phyloP scores from a whole-genome alignment of 2,113 vertebrate species.

The Pseudolaguvia tuberculata region DNA sequence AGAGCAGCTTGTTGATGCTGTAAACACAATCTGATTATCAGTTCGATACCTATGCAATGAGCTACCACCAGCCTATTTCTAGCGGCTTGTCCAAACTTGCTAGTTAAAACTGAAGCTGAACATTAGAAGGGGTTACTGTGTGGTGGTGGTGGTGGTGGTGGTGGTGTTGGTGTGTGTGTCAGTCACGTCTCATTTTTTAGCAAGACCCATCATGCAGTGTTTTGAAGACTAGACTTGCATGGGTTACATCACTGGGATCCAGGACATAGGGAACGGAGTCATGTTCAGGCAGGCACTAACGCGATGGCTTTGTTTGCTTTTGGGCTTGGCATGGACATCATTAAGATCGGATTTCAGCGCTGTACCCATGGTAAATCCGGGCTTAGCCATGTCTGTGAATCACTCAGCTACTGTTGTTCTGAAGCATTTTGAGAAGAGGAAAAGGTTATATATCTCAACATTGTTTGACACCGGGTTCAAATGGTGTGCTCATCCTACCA shows the following conservation, averaged over 20 bases:
- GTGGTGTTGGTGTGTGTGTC: no score
- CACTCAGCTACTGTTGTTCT: not conserved
- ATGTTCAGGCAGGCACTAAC: slow-evolving; percentile 32
- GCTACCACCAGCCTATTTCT: no score
- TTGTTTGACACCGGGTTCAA: not conserved
- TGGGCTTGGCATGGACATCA: slow-evolving; percentile 22
- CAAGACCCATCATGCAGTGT: slow-evolving; percentile 37
- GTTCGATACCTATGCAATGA: no score
- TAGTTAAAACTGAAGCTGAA: not conserved
- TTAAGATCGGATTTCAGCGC: slow-evolving; percentile 36
- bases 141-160: no score
- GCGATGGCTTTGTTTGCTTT: slow-evolving; percentile 33
- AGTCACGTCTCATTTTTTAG: not conserved
- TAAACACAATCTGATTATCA: no score
- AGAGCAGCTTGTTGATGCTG: no score
- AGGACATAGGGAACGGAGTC: slow-evolving; percentile 17
- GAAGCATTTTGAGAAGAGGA: not conserved
- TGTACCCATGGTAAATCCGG: slow-evolving; percentile 16
- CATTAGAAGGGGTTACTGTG: not conserved
- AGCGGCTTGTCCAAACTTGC: slow-evolving; percentile 8
- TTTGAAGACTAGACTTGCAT: slow-evolving; percentile 28
- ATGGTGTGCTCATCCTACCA: not conserved
- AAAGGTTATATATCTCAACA: not conserved
- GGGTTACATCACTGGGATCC: slow-evolving; percentile 19
- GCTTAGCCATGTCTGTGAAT: slow-evolving; percentile 17